These are phyloP conservation scores for Oedothorax gibbosus DNA, from an alignment of 1,140 invertebrate genomes.

Conservation along the genomic window DNA sequence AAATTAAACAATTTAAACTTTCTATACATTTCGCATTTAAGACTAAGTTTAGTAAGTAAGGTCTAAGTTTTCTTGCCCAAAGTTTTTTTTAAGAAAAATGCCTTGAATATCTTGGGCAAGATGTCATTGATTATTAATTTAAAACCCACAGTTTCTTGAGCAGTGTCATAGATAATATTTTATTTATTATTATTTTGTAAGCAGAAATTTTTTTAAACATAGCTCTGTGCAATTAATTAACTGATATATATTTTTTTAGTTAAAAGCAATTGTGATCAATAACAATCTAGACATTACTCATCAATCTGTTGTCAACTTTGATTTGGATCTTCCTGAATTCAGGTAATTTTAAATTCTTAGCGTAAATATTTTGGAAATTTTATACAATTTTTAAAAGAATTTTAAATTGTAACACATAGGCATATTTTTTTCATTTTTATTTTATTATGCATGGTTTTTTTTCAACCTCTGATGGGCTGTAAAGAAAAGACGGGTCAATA, in stretches of 20 bases:
- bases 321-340: slow-evolving; percentile 90
- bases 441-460: too few species aligned
- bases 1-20: too few species aligned
- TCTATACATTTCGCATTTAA: too few species aligned
- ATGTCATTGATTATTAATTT: not conserved
- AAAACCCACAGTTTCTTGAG: not conserved
- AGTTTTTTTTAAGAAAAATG: not conserved
- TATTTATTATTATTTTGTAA: not conserved
- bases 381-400: not conserved
- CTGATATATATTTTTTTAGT: slow-evolving; percentile 71
- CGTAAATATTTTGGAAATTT: too few species aligned
- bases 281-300: slow-evolving; percentile 79
- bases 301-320: slow-evolving; percentile 87
- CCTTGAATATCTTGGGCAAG: not conserved
- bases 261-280: slow-evolving; percentile 89
- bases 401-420: not conserved
- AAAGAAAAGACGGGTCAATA: too few species aligned
- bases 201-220: not conserved
- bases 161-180: not conserved
- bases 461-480: too few species aligned
- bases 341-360: too few species aligned
- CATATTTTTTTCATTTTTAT: not conserved
- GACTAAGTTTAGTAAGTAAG: too few species aligned
- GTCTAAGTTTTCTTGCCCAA: not conserved
- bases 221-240: not conserved